Conservation (phyloP, 2,888 invertebrate species). For the Pristionchus arcanus region DNA sequence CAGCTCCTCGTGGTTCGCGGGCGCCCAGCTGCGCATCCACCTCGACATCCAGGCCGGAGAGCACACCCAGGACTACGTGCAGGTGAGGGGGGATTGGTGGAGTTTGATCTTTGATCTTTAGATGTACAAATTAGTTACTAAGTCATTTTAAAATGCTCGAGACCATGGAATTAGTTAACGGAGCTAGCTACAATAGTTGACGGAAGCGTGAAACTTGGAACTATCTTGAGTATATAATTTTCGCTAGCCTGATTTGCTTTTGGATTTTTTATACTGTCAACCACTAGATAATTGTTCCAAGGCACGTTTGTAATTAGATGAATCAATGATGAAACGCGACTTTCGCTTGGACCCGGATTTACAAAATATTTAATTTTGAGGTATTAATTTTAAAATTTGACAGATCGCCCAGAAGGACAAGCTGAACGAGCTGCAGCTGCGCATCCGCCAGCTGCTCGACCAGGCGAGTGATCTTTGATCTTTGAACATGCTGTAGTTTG, state of each 20-base stretch:
- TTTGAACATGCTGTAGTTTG: neutral
- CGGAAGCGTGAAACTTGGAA: too few species aligned
- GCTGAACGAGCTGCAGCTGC: conserved; percentile 92
- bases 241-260: too few species aligned
- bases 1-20: conserved; percentile 88
- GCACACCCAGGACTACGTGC: conserved; percentile 97
- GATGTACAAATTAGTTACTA: neutral
- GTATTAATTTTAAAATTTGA: conserved; percentile 20
- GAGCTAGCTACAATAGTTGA: too few species aligned
- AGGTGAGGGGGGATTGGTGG: conserved; percentile 79
- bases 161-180: too few species aligned
- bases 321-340: neutral
- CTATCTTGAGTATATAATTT: too few species aligned
- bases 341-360: neutral
- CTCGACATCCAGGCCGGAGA: conserved; percentile 99
- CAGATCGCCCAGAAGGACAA: conserved; percentile 96
- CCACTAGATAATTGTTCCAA: neutral
- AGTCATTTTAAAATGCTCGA: too few species aligned
- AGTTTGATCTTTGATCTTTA: neutral
- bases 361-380: neutral
- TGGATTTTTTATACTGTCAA: neutral
- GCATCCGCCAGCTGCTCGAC: conserved; percentile 94
- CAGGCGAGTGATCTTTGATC: conserved; percentile 82
- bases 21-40: conserved; percentile 95
- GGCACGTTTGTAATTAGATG: too few species aligned